Evolutionary conservation across 2,888 invertebrate genomes (phyloP).

Genomic region (Caenorhabditis sp.): DNA sequence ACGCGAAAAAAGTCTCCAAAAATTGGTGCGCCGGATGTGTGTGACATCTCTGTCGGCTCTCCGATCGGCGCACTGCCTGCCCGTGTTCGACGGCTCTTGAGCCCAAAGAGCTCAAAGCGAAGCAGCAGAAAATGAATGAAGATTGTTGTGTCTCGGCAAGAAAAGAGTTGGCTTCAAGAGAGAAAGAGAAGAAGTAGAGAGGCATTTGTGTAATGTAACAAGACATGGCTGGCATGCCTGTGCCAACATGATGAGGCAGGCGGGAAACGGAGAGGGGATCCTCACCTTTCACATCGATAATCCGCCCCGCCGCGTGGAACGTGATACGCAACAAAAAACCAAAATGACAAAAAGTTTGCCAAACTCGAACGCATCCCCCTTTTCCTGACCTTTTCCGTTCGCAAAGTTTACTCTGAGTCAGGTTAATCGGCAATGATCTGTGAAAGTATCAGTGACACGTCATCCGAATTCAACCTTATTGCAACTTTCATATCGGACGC

Average conservation of each 20-base stretch:
- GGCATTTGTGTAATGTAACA: conserved; percentile 58
- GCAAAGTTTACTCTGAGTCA: conserved; percentile 7
- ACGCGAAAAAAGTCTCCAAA: background rate
- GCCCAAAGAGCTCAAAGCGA: conserved; percentile 23
- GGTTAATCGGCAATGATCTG: conserved; percentile 12
- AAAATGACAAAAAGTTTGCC: conserved; percentile 1
- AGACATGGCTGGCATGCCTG: conserved; percentile 57
- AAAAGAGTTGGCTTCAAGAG: conserved; percentile 29
- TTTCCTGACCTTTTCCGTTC: background rate
- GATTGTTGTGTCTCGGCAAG: conserved; percentile 45
- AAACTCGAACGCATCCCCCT: background rate
- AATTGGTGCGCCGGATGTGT: conserved; percentile 43
- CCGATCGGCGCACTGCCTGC: conserved; percentile 47
- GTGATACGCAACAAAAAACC: background rate
- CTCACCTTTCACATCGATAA: conserved; percentile 29
- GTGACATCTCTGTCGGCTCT: conserved; percentile 20
- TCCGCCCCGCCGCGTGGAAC: background rate
- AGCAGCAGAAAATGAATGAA: conserved; percentile 46
- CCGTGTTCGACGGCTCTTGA: conserved; percentile 47
- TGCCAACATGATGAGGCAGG: conserved; percentile 50
- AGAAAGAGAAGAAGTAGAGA: conserved; percentile 20
- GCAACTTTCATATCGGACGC: conserved; percentile 35
- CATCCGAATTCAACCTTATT: conserved; percentile 40
- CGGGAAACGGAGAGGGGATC: conserved; percentile 11
- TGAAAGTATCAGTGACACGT: conserved; percentile 32